These are phyloP conservation scores for Brienomyrus brachyistius DNA, from an alignment of 2,113 vertebrate genomes.

Conservation along the genomic window DNA sequence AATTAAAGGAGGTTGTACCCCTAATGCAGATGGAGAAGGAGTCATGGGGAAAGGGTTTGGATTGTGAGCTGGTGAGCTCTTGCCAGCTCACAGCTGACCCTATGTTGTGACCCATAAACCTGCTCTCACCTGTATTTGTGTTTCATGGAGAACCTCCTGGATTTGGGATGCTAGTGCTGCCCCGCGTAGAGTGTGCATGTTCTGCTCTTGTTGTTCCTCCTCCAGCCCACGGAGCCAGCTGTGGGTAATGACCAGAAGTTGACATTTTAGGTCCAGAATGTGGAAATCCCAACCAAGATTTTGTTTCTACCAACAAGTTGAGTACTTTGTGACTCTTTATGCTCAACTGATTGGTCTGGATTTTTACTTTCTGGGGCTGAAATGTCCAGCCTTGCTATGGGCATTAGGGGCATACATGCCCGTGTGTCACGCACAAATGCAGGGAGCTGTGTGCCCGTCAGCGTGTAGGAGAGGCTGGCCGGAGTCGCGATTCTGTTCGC, in stretches of 20 bases:
- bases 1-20: not conserved
- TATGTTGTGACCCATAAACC: not conserved
- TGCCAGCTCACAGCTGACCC: not conserved
- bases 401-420: not conserved
- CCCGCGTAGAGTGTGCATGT: not conserved
- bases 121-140: not conserved
- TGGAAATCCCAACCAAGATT: not conserved
- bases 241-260: not conserved
- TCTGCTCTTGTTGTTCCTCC: not conserved
- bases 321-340: not conserved
- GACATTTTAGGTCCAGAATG: not conserved
- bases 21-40: not conserved
- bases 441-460: not conserved
- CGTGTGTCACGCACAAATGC: not conserved
- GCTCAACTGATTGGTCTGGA: not conserved
- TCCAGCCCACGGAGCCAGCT: not conserved
- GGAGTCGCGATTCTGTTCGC: conserved; percentile 13
- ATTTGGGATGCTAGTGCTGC: not conserved
- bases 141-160: too few relatives aligned
- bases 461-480: not conserved
- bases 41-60: not conserved
- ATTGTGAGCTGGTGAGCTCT: not conserved
- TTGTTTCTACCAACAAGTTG: not conserved
- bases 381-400: not conserved
- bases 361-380: not conserved